Percentiles rank a stretch among this genome's conserved stretches.
These are phyloP conservation scores for Phyllostomus discolor DNA, from an alignment of 2,113 vertebrate species.

Conservation along the genomic window DNA sequence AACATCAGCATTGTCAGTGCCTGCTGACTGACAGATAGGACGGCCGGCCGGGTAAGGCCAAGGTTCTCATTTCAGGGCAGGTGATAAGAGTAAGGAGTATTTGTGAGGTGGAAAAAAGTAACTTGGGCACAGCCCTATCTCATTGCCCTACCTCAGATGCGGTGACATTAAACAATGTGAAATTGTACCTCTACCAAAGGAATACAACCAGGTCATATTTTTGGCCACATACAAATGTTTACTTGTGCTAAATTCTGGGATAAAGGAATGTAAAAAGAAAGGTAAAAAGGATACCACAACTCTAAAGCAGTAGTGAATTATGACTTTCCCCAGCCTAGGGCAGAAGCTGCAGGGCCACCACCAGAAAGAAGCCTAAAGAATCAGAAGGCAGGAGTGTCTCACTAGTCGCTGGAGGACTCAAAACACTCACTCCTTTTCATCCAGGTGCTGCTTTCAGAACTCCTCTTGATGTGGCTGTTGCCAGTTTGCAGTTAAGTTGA, in stretches of 20 bases:
- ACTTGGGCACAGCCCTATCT: background rate
- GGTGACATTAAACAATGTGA: background rate
- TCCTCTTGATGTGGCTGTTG: background rate
- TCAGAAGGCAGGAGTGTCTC: background rate
- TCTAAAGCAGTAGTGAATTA: background rate
- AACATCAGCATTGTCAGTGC: background rate
- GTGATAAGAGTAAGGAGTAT: background rate
- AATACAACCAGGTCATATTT: background rate
- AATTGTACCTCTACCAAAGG: background rate
- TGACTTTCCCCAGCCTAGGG: background rate
- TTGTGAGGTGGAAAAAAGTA: background rate
- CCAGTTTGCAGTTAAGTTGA: background rate
- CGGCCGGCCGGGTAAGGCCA: accelerated
- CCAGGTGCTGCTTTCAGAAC: background rate
- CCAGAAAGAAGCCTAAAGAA: background rate
- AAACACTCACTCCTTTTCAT: background rate
- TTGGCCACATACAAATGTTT: background rate
- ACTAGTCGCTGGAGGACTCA: background rate
- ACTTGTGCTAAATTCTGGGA: background rate
- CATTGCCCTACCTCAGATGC: background rate
- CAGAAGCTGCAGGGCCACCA: no score
- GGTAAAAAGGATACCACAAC: background rate
- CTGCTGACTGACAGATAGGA: accelerated
- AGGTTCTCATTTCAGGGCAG: accelerated
- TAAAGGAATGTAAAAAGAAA: background rate